phyloP scores from a whole-genome alignment of 2,888 invertebrate species.

The Harpalus rubripes region DNA sequence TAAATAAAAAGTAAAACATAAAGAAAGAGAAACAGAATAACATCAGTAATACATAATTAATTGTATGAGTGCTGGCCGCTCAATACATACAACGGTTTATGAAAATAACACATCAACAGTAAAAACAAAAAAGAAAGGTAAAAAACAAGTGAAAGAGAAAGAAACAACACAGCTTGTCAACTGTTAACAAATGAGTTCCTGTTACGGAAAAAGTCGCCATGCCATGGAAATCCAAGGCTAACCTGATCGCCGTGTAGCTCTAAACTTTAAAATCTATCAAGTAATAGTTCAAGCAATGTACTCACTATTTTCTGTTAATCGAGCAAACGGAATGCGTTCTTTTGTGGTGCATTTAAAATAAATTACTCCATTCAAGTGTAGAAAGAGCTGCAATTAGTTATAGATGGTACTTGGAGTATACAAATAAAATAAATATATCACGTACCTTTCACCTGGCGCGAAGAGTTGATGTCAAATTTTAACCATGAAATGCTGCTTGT shows the following conservation, averaged over 20 bases:
- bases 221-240: constrained; percentile 55
- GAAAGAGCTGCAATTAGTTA: neutral
- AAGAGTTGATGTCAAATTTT: neutral
- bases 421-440: neutral
- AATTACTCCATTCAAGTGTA: neutral
- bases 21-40: constrained; percentile 17
- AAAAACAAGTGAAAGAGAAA: constrained; percentile 63
- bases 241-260: constrained; percentile 36
- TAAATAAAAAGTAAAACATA: constrained; percentile 42
- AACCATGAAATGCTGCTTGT: neutral
- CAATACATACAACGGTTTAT: constrained; percentile 49
- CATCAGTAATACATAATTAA: constrained; percentile 41
- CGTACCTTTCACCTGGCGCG: neutral
- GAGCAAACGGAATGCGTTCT: neutral
- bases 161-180: constrained; percentile 58
- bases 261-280: constrained; percentile 4
- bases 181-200: constrained; percentile 62
- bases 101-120: constrained; percentile 52
- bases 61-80: constrained; percentile 6
- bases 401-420: neutral
- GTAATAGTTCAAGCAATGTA: neutral
- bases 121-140: constrained; percentile 54
- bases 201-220: constrained; percentile 59
- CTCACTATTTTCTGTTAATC: neutral
- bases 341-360: neutral